Conservation (phyloP, 2,888 invertebrate genomes). For the Sesamia inferens region DNA sequence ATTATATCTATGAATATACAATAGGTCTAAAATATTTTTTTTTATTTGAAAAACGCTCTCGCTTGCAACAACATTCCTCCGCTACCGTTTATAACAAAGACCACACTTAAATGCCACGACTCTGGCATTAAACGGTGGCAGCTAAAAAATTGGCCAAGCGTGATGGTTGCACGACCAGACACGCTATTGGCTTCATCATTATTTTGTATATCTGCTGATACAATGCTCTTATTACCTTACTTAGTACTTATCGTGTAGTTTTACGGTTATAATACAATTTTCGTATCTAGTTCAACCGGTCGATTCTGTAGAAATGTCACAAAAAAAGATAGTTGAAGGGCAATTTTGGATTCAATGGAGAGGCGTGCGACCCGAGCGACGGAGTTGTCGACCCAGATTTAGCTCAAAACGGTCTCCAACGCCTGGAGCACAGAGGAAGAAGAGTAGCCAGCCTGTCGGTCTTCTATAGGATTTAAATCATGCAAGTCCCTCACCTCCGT, state of each 20-base stretch:
- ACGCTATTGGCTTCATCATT: constrained; percentile 56
- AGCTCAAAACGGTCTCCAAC: no score
- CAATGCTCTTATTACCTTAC: neutral
- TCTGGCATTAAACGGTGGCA: constrained; percentile 72
- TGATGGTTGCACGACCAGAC: constrained; percentile 51
- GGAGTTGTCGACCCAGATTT: no score
- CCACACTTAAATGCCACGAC: constrained; percentile 63
- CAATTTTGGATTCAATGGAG: no score
- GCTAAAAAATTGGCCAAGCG: constrained; percentile 75
- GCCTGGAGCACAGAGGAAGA: no score
- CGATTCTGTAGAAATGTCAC: no score
- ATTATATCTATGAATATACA: no score
- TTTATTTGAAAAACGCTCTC: neutral
- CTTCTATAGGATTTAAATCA: no score
- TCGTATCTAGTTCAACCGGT: neutral
- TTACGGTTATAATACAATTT: neutral
- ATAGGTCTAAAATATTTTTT: no score
- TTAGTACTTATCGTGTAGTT: constrained; percentile 9
- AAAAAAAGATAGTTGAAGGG: no score
- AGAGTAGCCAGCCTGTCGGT: no score
- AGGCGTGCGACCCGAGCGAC: no score
- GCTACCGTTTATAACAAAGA: constrained; percentile 41
- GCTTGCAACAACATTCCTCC: constrained; percentile 24
- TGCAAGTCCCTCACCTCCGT: no score
- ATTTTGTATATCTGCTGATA: constrained; percentile 36